phyloP scores from a whole-genome alignment of 2,888 invertebrate species.

The Pteria penguin region DNA sequence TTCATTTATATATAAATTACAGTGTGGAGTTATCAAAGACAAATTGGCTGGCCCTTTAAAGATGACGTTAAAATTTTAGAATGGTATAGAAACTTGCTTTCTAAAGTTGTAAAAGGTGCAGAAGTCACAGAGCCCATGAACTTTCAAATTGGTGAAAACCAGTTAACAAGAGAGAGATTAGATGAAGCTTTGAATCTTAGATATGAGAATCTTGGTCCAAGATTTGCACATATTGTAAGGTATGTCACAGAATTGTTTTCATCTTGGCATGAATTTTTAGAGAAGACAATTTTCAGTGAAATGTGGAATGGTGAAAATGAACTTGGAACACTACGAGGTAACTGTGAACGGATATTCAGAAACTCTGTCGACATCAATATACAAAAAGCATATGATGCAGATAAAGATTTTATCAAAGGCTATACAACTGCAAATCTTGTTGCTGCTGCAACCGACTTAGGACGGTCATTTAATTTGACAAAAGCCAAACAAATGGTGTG shows the following conservation, averaged over 20 bases:
- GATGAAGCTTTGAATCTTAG: constrained; percentile 29
- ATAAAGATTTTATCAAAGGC: constrained; percentile 6
- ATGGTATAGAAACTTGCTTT: constrained; percentile 39
- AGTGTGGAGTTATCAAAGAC: too few species aligned
- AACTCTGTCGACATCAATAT: constrained; percentile 12
- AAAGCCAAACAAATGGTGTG: too few species aligned
- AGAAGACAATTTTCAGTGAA: not conserved
- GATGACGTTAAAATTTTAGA: constrained; percentile 51
- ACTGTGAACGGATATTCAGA: constrained; percentile 11
- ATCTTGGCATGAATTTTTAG: constrained; percentile 39
- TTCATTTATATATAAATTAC: too few species aligned
- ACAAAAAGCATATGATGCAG: constrained; percentile 14
- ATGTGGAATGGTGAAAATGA: not conserved
- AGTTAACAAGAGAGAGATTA: constrained; percentile 47
- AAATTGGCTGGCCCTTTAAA: too few species aligned
- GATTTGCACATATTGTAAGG: constrained; percentile 38
- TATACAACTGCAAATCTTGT: not conserved
- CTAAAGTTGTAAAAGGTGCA: constrained; percentile 12
- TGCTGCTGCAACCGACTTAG: too few species aligned
- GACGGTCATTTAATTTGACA: too few species aligned
- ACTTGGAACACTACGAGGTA: constrained; percentile 13
- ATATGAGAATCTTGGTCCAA: not conserved
- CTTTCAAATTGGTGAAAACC: constrained; percentile 51
- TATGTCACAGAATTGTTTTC: constrained; percentile 49
- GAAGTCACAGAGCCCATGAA: not conserved